Base-by-base conservation (phyloP, 2,113 vertebrate genomes). In the Alethe diademata region DNA sequence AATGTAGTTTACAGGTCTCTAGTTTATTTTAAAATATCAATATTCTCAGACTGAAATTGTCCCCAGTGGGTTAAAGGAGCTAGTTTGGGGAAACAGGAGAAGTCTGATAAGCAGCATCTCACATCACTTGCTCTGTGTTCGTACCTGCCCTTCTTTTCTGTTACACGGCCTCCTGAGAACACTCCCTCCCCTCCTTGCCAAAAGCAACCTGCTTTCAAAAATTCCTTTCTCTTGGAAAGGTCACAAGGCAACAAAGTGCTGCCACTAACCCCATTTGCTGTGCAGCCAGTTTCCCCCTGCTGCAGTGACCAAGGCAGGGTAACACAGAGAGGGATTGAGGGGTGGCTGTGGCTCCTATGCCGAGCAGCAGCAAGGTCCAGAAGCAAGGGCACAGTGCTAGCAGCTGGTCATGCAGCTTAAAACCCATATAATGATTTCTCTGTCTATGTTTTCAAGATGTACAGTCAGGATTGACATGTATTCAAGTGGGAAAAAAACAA, bases 121-220 rank as follows among this genome's bases (percentile, higher is more conserved):
- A 19, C 2, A 5, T 35, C 29, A 38, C 1, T 1, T 26, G 20
- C 7, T 56, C 12, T 0, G 0, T 36, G 36, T 38, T 90, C 0
- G 0, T 24, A 33, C 7, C n/a, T 26, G 12, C 38, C 14, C 43
- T 43, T 50, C 19, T 48, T 40, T 75, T 51, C 31, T 51, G 6
- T n/a, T 36, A 9, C 9, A 14, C 2, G 6, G 38, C 14, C 38
- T 36, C 35, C 35, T 0, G 1, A 58, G 28, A 26, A 42, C 6
- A 8, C 7, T n/a, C 16, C 12, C 35, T 71, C 31, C 5, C 1
- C 17, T 65, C 28, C 26, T 18, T 51, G 28, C 18, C 35, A 48
- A 86, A 38, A 76, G 8, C 16, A 48, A 15, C 18, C 9, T 54
- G n/a, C 43, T 35, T 74, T 62, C 24, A 83, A 54, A 89, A 87